Conservation (phyloP, 2,797 vertebrate genomes). For the Linurgus olivaceus region DNA sequence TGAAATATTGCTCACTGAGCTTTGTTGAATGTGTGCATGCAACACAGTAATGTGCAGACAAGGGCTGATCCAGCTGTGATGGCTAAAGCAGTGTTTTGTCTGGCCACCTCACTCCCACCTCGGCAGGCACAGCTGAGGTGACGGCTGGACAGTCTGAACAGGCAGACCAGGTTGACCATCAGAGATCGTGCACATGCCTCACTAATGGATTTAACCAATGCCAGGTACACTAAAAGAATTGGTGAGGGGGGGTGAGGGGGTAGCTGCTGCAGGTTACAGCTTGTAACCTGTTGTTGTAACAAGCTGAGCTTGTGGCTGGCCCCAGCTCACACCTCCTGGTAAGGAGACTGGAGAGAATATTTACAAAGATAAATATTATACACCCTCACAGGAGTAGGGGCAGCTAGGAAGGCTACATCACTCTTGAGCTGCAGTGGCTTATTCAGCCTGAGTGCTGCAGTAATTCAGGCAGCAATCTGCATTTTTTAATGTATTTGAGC, state of each 20-base stretch:
- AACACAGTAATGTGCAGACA: neutral
- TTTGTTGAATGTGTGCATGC: neutral
- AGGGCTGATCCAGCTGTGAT: neutral
- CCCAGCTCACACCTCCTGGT: neutral
- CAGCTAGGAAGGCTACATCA: neutral
- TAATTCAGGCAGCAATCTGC: neutral
- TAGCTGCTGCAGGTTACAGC: neutral
- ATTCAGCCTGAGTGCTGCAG: neutral
- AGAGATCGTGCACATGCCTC: rapidly evolving
- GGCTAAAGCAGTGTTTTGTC: neutral
- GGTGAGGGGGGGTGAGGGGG: neutral
- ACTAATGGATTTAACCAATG: neutral
- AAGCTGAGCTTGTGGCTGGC: neutral
- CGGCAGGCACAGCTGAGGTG: rapidly evolving
- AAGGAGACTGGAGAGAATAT: neutral
- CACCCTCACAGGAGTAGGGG: neutral
- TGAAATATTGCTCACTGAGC: neutral
- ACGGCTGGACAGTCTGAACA: neutral
- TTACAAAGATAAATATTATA: neutral
- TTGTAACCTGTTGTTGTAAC: neutral
- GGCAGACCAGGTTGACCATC: neutral
- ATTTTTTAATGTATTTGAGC: neutral
- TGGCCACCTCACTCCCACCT: neutral
- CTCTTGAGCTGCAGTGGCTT: neutral
- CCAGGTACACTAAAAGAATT: rapidly evolving